A percentile compares a stretch with the other conserved stretches of the same genome.
Conservation (phyloP, 2,888 invertebrate species). For the Philonicus albiceps region DNA sequence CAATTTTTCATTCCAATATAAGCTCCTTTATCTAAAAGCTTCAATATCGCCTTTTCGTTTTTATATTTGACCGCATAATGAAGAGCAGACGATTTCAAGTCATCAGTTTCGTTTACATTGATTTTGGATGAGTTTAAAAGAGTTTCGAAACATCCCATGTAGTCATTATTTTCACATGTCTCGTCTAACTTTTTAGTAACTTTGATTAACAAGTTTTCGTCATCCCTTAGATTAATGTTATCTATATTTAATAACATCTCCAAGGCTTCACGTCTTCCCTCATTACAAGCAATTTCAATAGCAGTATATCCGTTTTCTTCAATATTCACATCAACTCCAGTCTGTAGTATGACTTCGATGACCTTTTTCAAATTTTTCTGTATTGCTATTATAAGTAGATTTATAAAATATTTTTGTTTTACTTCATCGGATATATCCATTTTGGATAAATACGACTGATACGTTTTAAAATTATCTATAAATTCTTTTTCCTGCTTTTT, state of each 20-base stretch:
- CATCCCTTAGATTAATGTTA: slow-evolving; percentile 65
- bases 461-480: not conserved
- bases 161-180: slow-evolving; percentile 59
- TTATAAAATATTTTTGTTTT: slow-evolving; percentile 54
- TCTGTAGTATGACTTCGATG: slow-evolving; percentile 65
- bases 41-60: slow-evolving; percentile 69
- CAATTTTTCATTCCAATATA: slow-evolving; percentile 76
- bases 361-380: slow-evolving; percentile 67
- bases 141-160: slow-evolving; percentile 70
- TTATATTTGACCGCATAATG: slow-evolving; percentile 80
- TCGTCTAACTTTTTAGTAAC: slow-evolving; percentile 67
- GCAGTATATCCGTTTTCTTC: slow-evolving; percentile 63
- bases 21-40: slow-evolving; percentile 74
- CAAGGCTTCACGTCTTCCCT: slow-evolving; percentile 64
- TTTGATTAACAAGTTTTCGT: slow-evolving; percentile 64
- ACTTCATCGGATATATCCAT: slow-evolving; percentile 60
- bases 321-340: slow-evolving; percentile 65
- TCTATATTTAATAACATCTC: slow-evolving; percentile 60
- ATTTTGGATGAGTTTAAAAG: slow-evolving; percentile 69
- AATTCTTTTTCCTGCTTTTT: not conserved
- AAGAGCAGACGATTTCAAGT: slow-evolving; percentile 73
- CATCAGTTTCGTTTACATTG: slow-evolving; percentile 70
- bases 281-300: slow-evolving; percentile 70
- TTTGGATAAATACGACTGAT: slow-evolving; percentile 51
- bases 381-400: slow-evolving; percentile 62